Conservation (phyloP, 2,797 vertebrate genomes). For the Steatocranus sp. region DNA sequence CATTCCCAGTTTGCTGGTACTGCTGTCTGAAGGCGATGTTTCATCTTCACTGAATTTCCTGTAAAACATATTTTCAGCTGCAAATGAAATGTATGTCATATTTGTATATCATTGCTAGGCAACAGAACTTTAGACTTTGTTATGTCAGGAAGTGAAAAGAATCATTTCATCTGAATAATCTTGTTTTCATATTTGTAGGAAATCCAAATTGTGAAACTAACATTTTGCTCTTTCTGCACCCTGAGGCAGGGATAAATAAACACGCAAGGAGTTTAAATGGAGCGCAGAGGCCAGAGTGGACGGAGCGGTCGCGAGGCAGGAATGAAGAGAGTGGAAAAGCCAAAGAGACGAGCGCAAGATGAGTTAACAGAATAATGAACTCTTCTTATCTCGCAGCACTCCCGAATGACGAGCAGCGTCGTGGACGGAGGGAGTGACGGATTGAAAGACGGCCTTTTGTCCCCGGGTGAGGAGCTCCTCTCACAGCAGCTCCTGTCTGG, state of each 20-base stretch:
- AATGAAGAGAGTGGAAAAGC: not conserved
- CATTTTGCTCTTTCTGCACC: not conserved
- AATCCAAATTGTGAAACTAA: not conserved
- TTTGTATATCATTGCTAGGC: not conserved
- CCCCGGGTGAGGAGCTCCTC: not conserved
- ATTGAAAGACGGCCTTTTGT: not conserved
- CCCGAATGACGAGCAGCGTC: not conserved
- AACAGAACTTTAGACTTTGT: not conserved
- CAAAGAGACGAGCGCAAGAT: not conserved
- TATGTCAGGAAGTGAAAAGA: not conserved
- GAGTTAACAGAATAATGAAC: constrained; percentile 36
- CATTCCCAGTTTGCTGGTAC: not conserved
- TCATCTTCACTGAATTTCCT: not conserved
- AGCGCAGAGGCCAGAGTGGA: not conserved
- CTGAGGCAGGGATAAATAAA: not conserved
- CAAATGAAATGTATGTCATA: not conserved
- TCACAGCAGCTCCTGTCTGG: not conserved
- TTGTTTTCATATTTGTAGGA: not conserved
- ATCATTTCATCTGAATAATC: not conserved
- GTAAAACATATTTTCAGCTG: not conserved
- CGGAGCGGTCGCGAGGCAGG: not conserved
- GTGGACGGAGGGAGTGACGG: not conserved
- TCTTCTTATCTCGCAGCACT: not conserved
- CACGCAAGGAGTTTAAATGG: not conserved
- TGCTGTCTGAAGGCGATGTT: fast-evolving